Evolutionary conservation across 2,888 invertebrate genomes (phyloP).

Genomic region (Mythimna lalbum): DNA sequence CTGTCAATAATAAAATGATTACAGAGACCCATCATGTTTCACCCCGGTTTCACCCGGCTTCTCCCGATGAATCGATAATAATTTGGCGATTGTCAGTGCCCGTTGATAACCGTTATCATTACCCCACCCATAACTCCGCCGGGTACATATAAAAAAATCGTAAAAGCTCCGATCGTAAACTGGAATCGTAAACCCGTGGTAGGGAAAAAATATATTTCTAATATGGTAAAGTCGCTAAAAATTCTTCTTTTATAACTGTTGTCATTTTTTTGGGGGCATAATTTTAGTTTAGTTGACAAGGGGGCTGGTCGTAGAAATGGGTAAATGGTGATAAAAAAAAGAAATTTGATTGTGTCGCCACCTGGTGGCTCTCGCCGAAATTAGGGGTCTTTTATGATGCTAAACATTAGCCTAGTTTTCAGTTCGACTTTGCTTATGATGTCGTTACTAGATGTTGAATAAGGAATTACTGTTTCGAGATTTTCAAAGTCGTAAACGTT

Average conservation of each 20-base stretch:
- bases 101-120: conserved; percentile 69
- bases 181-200: conserved; percentile 51
- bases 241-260: conserved; percentile 58
- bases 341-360: conserved; percentile 24
- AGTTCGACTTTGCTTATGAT: background rate
- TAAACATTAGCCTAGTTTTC: conserved; percentile 45
- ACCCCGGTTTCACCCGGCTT: conserved; percentile 40
- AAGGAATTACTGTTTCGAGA: conserved; percentile 8
- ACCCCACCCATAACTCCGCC: conserved; percentile 56
- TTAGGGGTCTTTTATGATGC: conserved; percentile 28
- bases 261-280: conserved; percentile 50
- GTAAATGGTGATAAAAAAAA: conserved; percentile 47
- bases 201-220: conserved; percentile 60
- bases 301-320: conserved; percentile 15
- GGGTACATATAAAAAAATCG: conserved; percentile 75
- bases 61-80: conserved; percentile 62
- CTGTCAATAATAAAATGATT: conserved; percentile 60
- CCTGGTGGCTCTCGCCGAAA: conserved; percentile 45
- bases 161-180: conserved; percentile 66
- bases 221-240: conserved; percentile 64
- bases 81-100: conserved; percentile 43
- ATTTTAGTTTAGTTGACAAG: conserved; percentile 36
- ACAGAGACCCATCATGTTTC: conserved; percentile 43
- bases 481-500: conserved; percentile 41
- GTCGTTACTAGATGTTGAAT: conserved; percentile 13